Conservation (phyloP, 2,888 invertebrate species). For the Taenaris catops region DNA sequence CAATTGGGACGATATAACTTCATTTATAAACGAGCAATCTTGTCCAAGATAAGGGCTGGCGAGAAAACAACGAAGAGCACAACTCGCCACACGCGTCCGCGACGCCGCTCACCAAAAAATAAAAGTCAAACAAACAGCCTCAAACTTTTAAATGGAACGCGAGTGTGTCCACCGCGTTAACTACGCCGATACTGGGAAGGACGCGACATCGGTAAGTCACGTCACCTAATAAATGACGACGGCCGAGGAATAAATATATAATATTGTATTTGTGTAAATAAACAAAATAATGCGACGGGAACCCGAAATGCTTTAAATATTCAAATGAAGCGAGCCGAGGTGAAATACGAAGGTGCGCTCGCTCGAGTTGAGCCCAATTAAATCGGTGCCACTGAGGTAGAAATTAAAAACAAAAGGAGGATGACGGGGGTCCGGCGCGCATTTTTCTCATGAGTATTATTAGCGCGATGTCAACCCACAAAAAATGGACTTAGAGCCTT, state of each 20-base stretch:
- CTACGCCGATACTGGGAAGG: conserved; percentile 78
- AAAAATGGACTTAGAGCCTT: conserved; percentile 72
- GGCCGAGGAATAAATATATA: conserved; percentile 74
- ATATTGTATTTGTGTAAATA: conserved; percentile 72
- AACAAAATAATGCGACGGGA: conserved; percentile 70
- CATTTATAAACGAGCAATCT: conserved; percentile 79
- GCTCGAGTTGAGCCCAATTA: conserved; percentile 77
- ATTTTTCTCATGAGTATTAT: conserved; percentile 80
- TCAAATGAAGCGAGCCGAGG: conserved; percentile 78
- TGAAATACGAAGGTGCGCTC: conserved; percentile 78
- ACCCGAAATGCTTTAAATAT: conserved; percentile 78
- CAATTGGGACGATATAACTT: conserved; percentile 77
- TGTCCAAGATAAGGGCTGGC: conserved; percentile 72
- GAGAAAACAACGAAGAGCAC: conserved; percentile 77
- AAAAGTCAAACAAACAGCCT: conserved; percentile 58
- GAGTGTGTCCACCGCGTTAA: conserved; percentile 74
- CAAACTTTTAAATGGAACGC: conserved; percentile 74
- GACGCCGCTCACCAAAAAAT: conserved; percentile 55
- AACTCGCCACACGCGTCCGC: conserved; percentile 67
- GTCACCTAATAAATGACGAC: conserved; percentile 76
- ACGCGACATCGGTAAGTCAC: conserved; percentile 77
- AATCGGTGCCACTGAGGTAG: conserved; percentile 80
- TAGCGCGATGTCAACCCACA: conserved; percentile 77
- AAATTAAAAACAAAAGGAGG: conserved; percentile 79
- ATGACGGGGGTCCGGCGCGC: conserved; percentile 72